Conservation (phyloP, 2,888 invertebrate species). For the Chelonus formosanus region DNA sequence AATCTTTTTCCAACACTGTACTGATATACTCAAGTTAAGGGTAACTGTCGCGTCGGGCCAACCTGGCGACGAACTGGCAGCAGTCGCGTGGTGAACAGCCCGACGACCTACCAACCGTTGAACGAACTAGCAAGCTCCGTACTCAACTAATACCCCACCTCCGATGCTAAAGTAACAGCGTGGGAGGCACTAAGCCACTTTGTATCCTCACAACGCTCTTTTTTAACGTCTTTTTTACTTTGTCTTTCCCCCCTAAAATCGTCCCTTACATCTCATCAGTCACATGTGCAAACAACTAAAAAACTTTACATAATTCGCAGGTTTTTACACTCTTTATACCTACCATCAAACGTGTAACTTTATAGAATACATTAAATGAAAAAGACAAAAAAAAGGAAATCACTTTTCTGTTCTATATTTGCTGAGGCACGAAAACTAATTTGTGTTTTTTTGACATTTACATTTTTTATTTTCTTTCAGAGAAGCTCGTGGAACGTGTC, state of each 20-base stretch:
- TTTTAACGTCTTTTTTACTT: conserved; percentile 27
- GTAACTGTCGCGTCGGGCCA: conserved; percentile 49
- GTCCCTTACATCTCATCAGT: no score
- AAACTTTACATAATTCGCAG: no score
- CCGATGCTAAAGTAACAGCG: conserved; percentile 51
- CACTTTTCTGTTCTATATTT: no score
- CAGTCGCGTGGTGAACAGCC: conserved; percentile 52
- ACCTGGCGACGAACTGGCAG: conserved; percentile 50
- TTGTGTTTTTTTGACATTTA: no score
- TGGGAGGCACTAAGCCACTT: conserved; percentile 57
- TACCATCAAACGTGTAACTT: no score
- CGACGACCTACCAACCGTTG: conserved; percentile 49
- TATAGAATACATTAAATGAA: no score
- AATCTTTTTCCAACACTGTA: conserved; percentile 4
- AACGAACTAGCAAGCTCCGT: conserved; percentile 40
- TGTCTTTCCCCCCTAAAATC: not conserved
- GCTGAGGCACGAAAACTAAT: no score
- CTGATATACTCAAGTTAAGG: conserved; percentile 28
- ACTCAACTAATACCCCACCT: conserved; percentile 49
- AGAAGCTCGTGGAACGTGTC: no score
- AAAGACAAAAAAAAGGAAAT: no score
- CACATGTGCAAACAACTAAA: no score
- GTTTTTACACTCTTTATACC: no score
- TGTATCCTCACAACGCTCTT: conserved; percentile 42
- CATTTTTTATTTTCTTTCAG: no score